Evolutionary conservation across 2,113 vertebrate genomes (phyloP).

Genomic region (Dromiciops gliroides): DNA sequence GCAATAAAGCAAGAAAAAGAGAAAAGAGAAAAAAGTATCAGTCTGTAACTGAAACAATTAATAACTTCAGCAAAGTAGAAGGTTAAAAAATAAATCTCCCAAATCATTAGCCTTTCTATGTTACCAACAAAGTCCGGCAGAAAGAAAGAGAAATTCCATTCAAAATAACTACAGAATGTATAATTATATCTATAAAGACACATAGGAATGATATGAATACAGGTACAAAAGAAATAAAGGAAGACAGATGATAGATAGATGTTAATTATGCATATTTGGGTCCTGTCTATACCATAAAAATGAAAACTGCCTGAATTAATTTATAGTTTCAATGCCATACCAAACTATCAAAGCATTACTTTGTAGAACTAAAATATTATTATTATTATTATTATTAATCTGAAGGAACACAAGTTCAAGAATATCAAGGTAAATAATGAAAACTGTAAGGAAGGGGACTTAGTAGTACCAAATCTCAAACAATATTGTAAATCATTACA

Average conservation of each 20-base stretch:
- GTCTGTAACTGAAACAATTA: background rate
- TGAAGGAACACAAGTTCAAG: background rate
- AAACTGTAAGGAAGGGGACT: background rate
- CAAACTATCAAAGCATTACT: background rate
- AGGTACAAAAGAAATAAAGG: background rate
- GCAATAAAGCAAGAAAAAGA: background rate
- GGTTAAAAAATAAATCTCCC: background rate
- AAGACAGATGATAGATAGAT: background rate
- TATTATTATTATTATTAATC: background rate
- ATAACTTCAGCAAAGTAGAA: background rate
- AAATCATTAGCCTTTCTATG: background rate
- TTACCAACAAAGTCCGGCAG: background rate
- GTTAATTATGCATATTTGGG: background rate
- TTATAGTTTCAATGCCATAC: background rate
- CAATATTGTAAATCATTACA: background rate
- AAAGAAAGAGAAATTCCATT: background rate
- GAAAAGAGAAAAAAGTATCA: background rate
- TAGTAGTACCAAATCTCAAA: background rate
- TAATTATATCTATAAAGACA: background rate
- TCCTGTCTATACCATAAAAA: background rate
- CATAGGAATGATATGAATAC: background rate
- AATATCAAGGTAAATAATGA: background rate
- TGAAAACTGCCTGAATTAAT: background rate
- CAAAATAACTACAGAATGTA: background rate
- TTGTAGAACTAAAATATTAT: background rate